phyloP scores from a whole-genome alignment of 2,888 invertebrate genomes.

The Cryptocheilus praepositus region DNA sequence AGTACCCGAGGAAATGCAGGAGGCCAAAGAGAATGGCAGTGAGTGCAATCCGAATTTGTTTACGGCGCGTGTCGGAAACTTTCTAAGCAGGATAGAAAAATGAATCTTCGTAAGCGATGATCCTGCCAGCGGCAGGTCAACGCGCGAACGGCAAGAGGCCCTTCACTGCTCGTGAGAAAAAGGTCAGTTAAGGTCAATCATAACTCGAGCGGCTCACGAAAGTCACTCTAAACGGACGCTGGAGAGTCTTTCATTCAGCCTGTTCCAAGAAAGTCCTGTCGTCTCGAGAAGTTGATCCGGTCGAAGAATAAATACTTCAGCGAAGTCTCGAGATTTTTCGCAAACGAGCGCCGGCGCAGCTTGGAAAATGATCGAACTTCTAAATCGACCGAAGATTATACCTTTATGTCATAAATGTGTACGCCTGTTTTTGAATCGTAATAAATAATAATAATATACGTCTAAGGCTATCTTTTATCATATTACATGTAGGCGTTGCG shows the following conservation, averaged over 20 bases:
- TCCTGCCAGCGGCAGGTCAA: slow-evolving; percentile 36
- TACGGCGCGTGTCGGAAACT: slow-evolving; percentile 25
- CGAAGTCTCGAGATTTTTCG: too few relatives aligned
- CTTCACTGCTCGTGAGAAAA: not conserved
- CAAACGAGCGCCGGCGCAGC: too few relatives aligned
- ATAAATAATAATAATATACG: too few relatives aligned
- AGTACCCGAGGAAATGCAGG: not conserved
- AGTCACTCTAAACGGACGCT: not conserved
- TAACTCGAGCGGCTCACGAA: slow-evolving; percentile 17
- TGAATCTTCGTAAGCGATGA: slow-evolving; percentile 52
- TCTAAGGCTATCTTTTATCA: too few relatives aligned
- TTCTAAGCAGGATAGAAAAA: slow-evolving; percentile 47
- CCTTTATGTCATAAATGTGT: too few relatives aligned
- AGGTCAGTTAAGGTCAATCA: slow-evolving; percentile 25
- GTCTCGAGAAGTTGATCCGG: too few relatives aligned
- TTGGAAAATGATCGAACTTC: too few relatives aligned
- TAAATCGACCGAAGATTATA: too few relatives aligned
- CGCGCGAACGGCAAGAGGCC: not conserved
- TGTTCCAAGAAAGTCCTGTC: not conserved
- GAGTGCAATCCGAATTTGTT: slow-evolving; percentile 35
- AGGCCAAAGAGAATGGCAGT: slow-evolving; percentile 5
- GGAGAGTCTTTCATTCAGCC: not conserved
- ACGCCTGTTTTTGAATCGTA: too few relatives aligned
- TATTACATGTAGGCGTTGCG: too few relatives aligned
- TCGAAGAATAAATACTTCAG: not conserved